phyloP scores from a whole-genome alignment of 2,113 vertebrate species.

The Colaptes auratus region DNA sequence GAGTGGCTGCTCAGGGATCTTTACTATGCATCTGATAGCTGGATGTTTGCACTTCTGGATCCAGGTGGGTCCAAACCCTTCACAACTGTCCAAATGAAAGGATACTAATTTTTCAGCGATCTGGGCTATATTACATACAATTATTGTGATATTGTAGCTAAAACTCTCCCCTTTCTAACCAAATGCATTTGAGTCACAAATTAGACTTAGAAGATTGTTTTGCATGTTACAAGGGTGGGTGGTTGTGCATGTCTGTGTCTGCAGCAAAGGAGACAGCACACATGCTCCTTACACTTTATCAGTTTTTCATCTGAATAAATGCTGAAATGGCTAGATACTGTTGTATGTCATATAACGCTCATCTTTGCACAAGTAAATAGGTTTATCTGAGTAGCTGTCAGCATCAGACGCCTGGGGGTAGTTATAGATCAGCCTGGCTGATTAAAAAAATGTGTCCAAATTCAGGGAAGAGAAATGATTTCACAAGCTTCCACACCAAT shows the following conservation, averaged over 20 bases:
- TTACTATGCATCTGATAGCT: not conserved
- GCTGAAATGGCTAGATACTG: not conserved
- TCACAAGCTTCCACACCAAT: not conserved
- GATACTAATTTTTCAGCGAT: not conserved
- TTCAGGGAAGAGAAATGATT: not conserved
- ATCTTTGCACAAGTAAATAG: not conserved
- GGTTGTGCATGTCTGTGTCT: not conserved
- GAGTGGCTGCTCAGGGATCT: not conserved
- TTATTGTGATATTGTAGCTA: not conserved
- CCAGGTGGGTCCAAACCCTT: not conserved
- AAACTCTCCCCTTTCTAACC: not conserved
- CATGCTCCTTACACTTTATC: not conserved
- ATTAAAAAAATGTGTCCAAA: not conserved
- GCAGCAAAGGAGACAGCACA: not conserved
- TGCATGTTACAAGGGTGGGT: fast-evolving
- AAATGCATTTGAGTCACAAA: not conserved
- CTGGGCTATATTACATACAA: not conserved
- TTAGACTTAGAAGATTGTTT: not conserved
- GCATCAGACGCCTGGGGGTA: not conserved
- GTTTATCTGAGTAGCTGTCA: conserved; percentile 1
- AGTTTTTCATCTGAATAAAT: not conserved
- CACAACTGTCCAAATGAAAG: not conserved
- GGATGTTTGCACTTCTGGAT: not conserved
- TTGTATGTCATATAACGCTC: not conserved
- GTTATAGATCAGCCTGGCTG: not conserved